Percentiles rank a stretch among this genome's conserved stretches.
Evolutionary conservation across 1,140 invertebrate genomes (phyloP).

Genomic region (Pogonognathellus flavescens): DNA sequence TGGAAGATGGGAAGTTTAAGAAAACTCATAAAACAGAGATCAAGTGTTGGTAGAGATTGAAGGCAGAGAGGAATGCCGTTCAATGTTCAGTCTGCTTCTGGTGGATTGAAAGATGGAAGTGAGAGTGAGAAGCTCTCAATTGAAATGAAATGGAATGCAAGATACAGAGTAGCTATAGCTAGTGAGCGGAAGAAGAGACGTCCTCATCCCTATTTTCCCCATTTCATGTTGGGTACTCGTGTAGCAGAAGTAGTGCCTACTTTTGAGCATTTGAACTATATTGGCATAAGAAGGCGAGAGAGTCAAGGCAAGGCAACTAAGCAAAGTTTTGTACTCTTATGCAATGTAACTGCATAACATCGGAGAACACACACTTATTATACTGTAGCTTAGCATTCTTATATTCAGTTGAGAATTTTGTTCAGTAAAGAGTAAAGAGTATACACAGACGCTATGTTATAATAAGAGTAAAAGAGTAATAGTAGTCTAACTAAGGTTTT

Average conservation of each 20-base stretch:
- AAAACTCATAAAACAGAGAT: conserved; percentile 62
- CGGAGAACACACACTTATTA: no score
- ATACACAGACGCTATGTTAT: no score
- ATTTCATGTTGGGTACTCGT: conserved; percentile 13
- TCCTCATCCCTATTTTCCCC: conserved; percentile 50
- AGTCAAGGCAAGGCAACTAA: not conserved
- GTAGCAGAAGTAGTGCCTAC: not conserved
- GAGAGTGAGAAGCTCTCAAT: conserved; percentile 58
- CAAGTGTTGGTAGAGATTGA: conserved; percentile 60
- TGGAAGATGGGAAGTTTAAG: conserved; percentile 59
- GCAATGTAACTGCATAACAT: conserved; percentile 11
- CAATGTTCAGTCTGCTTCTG: conserved; percentile 13
- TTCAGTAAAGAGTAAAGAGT: no score
- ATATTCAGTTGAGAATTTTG: no score
- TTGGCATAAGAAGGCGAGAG: conserved; percentile 29
- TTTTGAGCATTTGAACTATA: conserved; percentile 47
- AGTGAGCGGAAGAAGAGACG: conserved; percentile 41
- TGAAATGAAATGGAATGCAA: conserved; percentile 65
- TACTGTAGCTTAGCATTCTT: no score
- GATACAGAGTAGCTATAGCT: conserved; percentile 60
- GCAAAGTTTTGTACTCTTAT: conserved; percentile 6
- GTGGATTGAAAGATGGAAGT: conserved; percentile 40
- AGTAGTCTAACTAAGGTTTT: no score
- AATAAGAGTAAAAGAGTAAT: no score
- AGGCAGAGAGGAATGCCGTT: conserved; percentile 21